Percentiles rank a stretch among this genome's conserved stretches.
These are phyloP conservation scores for Xylocopa sonorina DNA, from an alignment of 1,140 invertebrate species.

Conservation along the genomic window DNA sequence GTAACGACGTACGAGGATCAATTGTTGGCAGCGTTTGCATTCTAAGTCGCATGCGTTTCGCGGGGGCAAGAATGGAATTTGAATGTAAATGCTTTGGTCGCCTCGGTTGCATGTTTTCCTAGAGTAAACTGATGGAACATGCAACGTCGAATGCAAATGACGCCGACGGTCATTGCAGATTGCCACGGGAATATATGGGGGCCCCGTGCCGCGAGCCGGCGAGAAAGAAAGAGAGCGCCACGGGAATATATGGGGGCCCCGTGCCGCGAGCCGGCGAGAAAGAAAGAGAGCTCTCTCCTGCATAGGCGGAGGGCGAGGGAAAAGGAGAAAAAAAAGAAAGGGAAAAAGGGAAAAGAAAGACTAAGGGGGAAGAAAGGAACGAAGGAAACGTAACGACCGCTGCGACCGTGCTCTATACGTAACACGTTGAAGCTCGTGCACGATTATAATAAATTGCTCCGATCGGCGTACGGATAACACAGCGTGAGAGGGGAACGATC, in stretches of 20 bases:
- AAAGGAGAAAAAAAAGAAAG: constrained; percentile 17
- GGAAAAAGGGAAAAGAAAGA: background rate
- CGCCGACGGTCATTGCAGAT: constrained; percentile 66
- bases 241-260: constrained; percentile 57
- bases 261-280: constrained; percentile 3
- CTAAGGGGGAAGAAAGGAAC: background rate
- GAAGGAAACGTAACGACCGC: constrained; percentile 30
- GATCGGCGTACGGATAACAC: constrained; percentile 59
- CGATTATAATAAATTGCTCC: constrained; percentile 68
- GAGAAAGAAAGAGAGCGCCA: constrained; percentile 12
- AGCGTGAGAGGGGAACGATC: constrained; percentile 46
- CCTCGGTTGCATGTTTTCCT: constrained; percentile 67
- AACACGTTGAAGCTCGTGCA: constrained; percentile 56
- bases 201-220: background rate
- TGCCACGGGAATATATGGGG: constrained; percentile 62
- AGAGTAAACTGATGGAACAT: constrained; percentile 69
- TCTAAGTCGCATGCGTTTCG: constrained; percentile 54
- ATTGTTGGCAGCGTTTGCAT: constrained; percentile 59
- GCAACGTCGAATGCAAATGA: constrained; percentile 71
- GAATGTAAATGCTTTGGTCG: constrained; percentile 68
- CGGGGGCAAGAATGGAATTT: constrained; percentile 62
- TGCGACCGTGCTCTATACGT: constrained; percentile 36
- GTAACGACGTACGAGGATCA: constrained; percentile 59
- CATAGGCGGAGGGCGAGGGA: no score
- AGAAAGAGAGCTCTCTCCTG: constrained; percentile 14